Conservation (phyloP, 2,797 vertebrate species). For the Spinibarbus caldwelli region DNA sequence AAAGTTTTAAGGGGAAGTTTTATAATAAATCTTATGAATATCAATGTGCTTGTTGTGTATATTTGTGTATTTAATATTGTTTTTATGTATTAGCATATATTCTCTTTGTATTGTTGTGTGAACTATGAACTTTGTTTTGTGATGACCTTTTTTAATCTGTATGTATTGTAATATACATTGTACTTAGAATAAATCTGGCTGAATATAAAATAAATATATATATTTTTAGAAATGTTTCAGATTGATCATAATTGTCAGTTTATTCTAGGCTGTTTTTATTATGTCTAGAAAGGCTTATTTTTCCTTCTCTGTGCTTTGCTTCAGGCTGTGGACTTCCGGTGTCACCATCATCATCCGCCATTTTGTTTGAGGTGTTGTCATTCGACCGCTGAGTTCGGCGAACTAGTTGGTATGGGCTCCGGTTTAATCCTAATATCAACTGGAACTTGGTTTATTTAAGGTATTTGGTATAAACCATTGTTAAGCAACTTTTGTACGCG, state of each 20-base stretch:
- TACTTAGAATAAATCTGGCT: too few species aligned
- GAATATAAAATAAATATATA: neutral
- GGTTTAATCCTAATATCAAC: neutral
- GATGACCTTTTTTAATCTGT: too few species aligned
- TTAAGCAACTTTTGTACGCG: neutral
- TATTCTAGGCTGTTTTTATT: neutral
- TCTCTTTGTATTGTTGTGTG: neutral
- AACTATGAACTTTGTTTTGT: neutral
- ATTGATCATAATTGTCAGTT: neutral
- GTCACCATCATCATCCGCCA: slow-evolving; percentile 6
- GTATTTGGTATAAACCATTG: neutral
- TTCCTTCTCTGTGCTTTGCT: too few species aligned
- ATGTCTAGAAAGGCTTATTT: neutral
- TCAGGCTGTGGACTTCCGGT: neutral
- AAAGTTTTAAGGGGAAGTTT: too few species aligned
- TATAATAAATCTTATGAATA: too few species aligned
- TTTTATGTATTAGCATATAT: too few species aligned
- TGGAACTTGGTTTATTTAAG: neutral
- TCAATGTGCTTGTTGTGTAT: neutral
- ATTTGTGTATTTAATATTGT: neutral
- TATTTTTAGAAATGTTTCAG: neutral
- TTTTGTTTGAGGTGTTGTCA: slow-evolving; percentile 58
- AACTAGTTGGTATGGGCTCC: neutral
- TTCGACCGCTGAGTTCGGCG: neutral
- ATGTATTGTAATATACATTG: too few species aligned